Evolutionary conservation across 2,797 vertebrate species (phyloP).

Genomic region (Cuniculus paca): DNA sequence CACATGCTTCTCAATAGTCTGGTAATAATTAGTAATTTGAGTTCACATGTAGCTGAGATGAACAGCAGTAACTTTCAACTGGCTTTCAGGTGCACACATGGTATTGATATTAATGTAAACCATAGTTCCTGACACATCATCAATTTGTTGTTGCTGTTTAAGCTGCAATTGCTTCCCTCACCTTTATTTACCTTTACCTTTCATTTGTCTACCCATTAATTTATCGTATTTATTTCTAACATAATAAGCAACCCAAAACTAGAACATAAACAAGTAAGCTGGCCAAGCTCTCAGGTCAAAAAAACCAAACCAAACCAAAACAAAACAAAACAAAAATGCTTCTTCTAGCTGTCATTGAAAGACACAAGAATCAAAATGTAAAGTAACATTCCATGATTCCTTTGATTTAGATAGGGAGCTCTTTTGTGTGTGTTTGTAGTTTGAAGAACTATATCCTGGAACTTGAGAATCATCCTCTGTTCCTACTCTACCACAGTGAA

Average conservation of each 20-base stretch:
- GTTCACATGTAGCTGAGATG: neutral
- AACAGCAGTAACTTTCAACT: neutral
- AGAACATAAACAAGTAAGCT: neutral
- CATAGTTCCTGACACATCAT: neutral
- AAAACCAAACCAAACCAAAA: too few relatives aligned
- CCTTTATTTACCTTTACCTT: neutral
- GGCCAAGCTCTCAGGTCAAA: neutral
- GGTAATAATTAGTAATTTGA: neutral
- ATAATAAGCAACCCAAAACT: neutral
- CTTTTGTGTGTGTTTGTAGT: neutral
- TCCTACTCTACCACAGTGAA: neutral
- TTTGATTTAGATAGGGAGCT: neutral
- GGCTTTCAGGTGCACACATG: neutral
- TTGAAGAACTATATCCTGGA: neutral
- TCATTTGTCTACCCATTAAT: neutral
- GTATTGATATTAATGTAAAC: neutral
- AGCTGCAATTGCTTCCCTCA: neutral
- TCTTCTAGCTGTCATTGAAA: neutral
- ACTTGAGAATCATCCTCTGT: neutral
- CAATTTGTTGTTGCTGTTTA: neutral
- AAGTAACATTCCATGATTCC: neutral
- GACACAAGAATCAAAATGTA: neutral
- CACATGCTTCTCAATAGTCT: neutral
- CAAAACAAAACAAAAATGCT: too few relatives aligned
- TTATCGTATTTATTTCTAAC: constrained; percentile 21